phyloP scores from a whole-genome alignment of 2,888 invertebrate genomes.

The Temnothorax unifasciatus region DNA sequence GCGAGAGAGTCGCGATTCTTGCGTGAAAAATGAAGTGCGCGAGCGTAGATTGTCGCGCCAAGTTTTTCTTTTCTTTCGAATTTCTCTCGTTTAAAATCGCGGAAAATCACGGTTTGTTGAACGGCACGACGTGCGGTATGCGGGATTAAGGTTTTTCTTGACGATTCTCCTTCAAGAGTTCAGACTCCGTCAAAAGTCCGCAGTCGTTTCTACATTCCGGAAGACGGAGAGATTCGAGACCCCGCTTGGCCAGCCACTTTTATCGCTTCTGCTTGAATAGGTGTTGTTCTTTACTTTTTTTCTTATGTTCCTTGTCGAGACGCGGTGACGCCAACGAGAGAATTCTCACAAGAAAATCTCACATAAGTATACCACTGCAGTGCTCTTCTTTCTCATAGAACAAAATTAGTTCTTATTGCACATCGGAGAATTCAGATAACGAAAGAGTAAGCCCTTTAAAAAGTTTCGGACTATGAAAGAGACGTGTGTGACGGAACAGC shows the following conservation, averaged over 20 bases:
- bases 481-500: background rate
- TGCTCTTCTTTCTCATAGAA: background rate
- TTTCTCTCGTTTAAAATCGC: constrained; percentile 54
- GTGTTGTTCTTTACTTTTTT: constrained; percentile 20
- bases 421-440: background rate
- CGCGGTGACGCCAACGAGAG: background rate
- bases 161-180: constrained; percentile 56
- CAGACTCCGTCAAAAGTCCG: constrained; percentile 54
- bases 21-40: background rate
- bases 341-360: background rate
- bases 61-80: constrained; percentile 52
- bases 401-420: background rate
- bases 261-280: constrained; percentile 18
- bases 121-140: constrained; percentile 16
- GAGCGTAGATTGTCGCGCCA: background rate
- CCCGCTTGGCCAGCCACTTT: constrained; percentile 49
- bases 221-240: constrained; percentile 62
- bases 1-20: background rate
- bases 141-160: constrained; percentile 37
- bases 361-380: background rate
- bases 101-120: constrained; percentile 65
- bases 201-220: constrained; percentile 51
- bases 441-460: background rate
- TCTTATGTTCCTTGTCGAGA: constrained; percentile 6
- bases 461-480: background rate